Evolutionary conservation across 2,888 invertebrate species (phyloP), one percentile per base, ranked within the genome.

Genomic region (Chaitophorus viminalis): DNA sequence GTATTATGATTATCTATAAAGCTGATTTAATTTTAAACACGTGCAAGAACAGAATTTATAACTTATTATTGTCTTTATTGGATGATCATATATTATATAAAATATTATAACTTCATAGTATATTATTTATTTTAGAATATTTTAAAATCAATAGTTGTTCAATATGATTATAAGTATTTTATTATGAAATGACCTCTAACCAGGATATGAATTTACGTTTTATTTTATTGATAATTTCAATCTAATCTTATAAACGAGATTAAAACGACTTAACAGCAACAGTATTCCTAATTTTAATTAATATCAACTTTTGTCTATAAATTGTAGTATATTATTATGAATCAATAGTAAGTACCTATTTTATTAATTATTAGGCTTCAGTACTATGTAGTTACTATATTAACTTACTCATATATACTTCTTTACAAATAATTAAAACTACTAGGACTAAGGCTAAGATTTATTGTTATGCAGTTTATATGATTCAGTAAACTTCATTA

Each of bases 191-290:
- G 83, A 75, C 75, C 83, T 83, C 65, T 83, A 75, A 29, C n/a
- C 46, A 60, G 21, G 36, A 78, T 54, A 83, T 6, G 36, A 75
- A 65, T 75, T 75, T 65, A 75, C 60, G 33, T 72, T 74, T 74
- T 82, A 83, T 31, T 83, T 54, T 31, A 83, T 83, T 39, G 83
- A 83, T 75, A 36, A 83, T 75, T 75, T 75, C 29, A 65, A 75
- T 75, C 83, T 83, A 21, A 82, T 82, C 70, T 70, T 17, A 54
- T n/a, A 79, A 68, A 46, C 17, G 29, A 31, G 52, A 70, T 46
- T 70, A 46, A 31, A 25, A 82, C 46, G n/a, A 82, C 70, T 82
- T 82, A 70, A 70, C 25, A 46, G 29, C 31, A 18, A 46, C 29
- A 68, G 21, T 68, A 68, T 29, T 81, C 9, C 21, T 46, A 68